Conservation (phyloP, 2,888 invertebrate species). For the Lordiphosa fenestrarum region DNA sequence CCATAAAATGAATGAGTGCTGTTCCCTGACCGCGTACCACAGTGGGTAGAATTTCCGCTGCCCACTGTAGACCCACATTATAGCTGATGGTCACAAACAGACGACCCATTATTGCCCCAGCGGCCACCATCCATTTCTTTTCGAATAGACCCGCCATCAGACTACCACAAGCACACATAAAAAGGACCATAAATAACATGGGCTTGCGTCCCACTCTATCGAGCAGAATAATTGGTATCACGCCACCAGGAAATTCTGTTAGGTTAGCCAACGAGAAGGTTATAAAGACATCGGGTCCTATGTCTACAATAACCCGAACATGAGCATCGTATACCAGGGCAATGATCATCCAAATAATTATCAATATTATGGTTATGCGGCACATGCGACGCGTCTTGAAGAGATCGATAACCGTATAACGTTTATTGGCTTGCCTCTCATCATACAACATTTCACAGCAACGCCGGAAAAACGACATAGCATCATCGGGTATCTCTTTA, state of each 20-base stretch:
- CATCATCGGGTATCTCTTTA: conserved; percentile 86
- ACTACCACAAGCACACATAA: conserved; percentile 89
- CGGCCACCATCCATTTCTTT: conserved; percentile 86
- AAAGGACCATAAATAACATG: conserved; percentile 90
- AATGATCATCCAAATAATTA: conserved; percentile 90
- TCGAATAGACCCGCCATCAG: conserved; percentile 87
- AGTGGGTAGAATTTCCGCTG: conserved; percentile 92
- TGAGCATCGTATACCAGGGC: conserved; percentile 92
- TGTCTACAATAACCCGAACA: conserved; percentile 89
- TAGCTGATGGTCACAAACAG: conserved; percentile 93
- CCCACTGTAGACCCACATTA: conserved; percentile 93
- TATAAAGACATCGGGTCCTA: conserved; percentile 88
- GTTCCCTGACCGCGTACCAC: conserved; percentile 93
- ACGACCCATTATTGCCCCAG: conserved; percentile 89
- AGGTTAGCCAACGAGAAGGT: conserved; percentile 91
- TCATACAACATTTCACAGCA: conserved; percentile 85
- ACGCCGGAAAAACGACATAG: conserved; percentile 84
- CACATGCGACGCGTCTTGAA: conserved; percentile 88
- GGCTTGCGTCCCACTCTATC: conserved; percentile 89
- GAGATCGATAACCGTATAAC: conserved; percentile 88
- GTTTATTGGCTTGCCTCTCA: conserved; percentile 84
- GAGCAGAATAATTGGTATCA: conserved; percentile 88
- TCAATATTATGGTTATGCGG: conserved; percentile 85
- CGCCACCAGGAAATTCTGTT: conserved; percentile 91
- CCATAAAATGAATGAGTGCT: conserved; percentile 91